These are phyloP conservation scores for Lucinisca nassula DNA, from an alignment of 2,888 invertebrate species.

Conservation along the genomic window DNA sequence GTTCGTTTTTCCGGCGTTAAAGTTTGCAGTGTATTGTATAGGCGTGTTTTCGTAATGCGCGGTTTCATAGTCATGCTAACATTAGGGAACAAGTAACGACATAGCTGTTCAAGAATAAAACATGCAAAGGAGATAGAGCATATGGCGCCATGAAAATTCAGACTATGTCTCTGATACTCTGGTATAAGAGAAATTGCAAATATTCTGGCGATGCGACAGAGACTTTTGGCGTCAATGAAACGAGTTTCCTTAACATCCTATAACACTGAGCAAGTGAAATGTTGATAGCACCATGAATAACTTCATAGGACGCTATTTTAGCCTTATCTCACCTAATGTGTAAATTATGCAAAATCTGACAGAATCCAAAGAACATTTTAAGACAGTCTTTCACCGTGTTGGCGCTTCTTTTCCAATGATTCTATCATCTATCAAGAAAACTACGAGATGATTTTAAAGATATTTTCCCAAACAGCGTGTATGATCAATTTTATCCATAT, in stretches of 20 bases:
- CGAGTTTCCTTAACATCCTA: background rate
- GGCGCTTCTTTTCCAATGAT: background rate
- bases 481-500: conserved; percentile 2
- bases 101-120: background rate
- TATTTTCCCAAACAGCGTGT: background rate
- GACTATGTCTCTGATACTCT: background rate
- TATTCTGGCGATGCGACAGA: background rate
- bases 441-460: conserved; percentile 3
- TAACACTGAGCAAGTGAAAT: background rate
- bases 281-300: background rate
- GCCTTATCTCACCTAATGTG: conserved; percentile 2
- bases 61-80: too few relatives aligned
- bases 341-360: conserved; percentile 14
- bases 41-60: too few relatives aligned
- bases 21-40: too few relatives aligned
- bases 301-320: background rate
- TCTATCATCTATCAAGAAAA: conserved; percentile 3
- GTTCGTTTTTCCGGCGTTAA: too few relatives aligned
- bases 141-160: background rate
- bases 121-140: background rate
- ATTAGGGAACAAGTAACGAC: too few relatives aligned
- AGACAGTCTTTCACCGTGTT: background rate
- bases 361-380: background rate
- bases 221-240: background rate
- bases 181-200: background rate